These are phyloP conservation scores for Balanococcus diminutus DNA, from an alignment of 2,888 invertebrate genomes.

Conservation along the genomic window DNA sequence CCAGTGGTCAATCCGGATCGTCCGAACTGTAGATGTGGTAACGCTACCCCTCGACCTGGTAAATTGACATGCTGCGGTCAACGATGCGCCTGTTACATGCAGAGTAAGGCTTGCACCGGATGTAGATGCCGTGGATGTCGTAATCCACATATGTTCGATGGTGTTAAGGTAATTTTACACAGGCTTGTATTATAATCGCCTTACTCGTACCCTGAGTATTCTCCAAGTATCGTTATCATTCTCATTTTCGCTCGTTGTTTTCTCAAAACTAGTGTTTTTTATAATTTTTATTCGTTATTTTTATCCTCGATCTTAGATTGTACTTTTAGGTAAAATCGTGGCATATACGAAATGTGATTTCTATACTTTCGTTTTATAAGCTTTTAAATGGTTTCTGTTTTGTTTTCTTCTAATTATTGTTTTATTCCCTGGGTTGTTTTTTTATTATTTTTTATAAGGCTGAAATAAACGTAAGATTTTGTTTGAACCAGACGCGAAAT, in stretches of 20 bases:
- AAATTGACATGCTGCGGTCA: constrained; percentile 93
- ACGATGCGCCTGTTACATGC: constrained; percentile 91
- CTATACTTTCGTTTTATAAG: not conserved
- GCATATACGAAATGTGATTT: not conserved
- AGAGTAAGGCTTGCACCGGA: constrained; percentile 84
- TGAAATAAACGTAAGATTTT: not conserved
- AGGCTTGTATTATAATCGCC: not conserved
- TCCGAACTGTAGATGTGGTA: constrained; percentile 80
- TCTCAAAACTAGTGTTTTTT: not conserved
- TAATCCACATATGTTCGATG: constrained; percentile 85
- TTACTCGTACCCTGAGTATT: too few species aligned
- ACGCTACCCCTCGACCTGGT: constrained; percentile 85
- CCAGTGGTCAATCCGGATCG: not conserved
- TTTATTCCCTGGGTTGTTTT: not conserved
- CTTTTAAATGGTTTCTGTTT: not conserved
- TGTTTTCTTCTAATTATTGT: not conserved
- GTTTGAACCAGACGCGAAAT: not conserved
- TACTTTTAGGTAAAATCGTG: not conserved
- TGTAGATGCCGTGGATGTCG: constrained; percentile 92
- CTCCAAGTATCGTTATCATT: not conserved
- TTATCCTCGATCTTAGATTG: not conserved
- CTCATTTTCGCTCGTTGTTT: not conserved
- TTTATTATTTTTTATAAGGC: not conserved
- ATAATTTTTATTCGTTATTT: not conserved
- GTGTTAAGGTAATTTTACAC: constrained; percentile 70